A percentile compares a stretch with the other conserved stretches of the same genome.
Evolutionary conservation across 2,888 invertebrate species (phyloP).

Genomic region (Cheilosia grossa): DNA sequence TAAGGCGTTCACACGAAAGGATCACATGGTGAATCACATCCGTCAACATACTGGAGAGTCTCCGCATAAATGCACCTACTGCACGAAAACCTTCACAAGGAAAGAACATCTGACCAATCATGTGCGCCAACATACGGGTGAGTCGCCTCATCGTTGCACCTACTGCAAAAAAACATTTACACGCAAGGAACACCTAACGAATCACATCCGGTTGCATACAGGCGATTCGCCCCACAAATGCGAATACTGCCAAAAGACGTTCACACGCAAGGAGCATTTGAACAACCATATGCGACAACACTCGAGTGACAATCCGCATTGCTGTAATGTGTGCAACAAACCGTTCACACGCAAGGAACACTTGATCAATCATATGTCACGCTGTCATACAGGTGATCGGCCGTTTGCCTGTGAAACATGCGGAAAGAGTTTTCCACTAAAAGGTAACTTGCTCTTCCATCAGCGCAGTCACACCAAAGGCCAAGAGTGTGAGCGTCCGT

Average conservation of each 20-base stretch:
- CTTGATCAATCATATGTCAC: conserved; percentile 91
- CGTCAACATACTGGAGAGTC: conserved; percentile 92
- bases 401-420: conserved; percentile 93
- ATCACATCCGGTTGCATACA: conserved; percentile 91
- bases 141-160: conserved; percentile 86
- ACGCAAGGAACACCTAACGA: conserved; percentile 93
- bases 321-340: conserved; percentile 93
- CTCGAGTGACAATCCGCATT: conserved; percentile 94
- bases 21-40: conserved; percentile 90
- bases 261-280: conserved; percentile 93
- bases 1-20: conserved; percentile 93
- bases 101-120: conserved; percentile 94
- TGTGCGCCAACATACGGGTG: conserved; percentile 91
- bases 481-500: conserved; percentile 87
- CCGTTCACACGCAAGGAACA: conserved; percentile 94
- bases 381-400: conserved; percentile 89
- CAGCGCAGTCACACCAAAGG: conserved; percentile 93
- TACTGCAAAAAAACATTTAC: conserved; percentile 86
- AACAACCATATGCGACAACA: conserved; percentile 94
- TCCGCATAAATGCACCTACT: conserved; percentile 93
- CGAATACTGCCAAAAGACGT: conserved; percentile 93
- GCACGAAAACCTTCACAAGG: conserved; percentile 91
- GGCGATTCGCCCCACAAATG: conserved; percentile 94
- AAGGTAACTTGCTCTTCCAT: conserved; percentile 93
- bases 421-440: conserved; percentile 93